phyloP scores from a whole-genome alignment of 1,140 invertebrate species.

The Drusus annulatus region DNA sequence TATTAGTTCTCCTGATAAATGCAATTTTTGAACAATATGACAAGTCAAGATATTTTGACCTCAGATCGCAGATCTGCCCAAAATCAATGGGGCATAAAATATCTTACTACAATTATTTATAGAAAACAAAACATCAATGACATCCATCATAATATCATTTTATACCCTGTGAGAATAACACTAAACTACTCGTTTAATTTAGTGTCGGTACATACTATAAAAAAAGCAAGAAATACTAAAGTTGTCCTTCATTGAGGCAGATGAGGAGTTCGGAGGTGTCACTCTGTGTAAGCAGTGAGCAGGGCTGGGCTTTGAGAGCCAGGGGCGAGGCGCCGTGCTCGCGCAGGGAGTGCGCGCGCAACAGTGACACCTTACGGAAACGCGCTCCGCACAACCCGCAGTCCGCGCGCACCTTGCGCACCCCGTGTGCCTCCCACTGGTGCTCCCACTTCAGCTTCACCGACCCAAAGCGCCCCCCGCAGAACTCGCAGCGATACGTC shows the following conservation, averaged over 20 bases:
- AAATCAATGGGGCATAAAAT: too few relatives aligned
- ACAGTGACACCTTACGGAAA: slow-evolving; percentile 61
- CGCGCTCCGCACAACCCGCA: slow-evolving; percentile 65
- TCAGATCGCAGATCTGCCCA: too few relatives aligned
- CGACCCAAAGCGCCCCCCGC: slow-evolving; percentile 63
- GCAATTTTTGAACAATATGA: too few relatives aligned
- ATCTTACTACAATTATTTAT: too few relatives aligned
- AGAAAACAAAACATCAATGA: too few relatives aligned
- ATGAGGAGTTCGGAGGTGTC: slow-evolving; percentile 5
- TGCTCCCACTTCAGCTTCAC: slow-evolving; percentile 70
- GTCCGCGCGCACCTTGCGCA: slow-evolving; percentile 67
- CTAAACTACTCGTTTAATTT: not conserved
- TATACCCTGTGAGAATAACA: not conserved
- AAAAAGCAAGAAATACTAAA: too few relatives aligned
- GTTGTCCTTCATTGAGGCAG: not conserved
- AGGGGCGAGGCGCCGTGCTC: slow-evolving; percentile 37
- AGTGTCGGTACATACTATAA: not conserved
- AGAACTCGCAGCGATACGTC: slow-evolving; percentile 65
- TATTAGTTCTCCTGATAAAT: too few relatives aligned
- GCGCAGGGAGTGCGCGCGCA: slow-evolving; percentile 45
- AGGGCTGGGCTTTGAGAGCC: not conserved
- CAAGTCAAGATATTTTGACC: too few relatives aligned
- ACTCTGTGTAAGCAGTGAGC: slow-evolving; percentile 5
- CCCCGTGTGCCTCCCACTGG: slow-evolving; percentile 65
- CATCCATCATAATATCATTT: not conserved